Evolutionary conservation across 2,888 invertebrate species (phyloP), one percentile per base, ranked within the genome.

Genomic region (Tipula lateralis): DNA sequence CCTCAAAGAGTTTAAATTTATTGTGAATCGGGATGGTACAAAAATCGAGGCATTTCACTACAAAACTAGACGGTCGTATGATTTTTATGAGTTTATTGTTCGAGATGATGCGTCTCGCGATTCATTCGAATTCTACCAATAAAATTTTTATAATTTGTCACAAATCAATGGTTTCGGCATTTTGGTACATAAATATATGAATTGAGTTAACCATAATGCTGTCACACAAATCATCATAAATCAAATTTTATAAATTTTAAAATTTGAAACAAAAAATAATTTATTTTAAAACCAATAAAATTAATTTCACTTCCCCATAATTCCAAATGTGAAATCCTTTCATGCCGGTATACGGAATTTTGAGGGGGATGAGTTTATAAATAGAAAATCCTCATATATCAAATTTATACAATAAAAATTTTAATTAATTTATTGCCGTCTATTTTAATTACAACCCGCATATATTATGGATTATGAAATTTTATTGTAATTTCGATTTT

Each of bases 161-260:
- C 44, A 44, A 44, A 44, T 44, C 16, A 16, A 16, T 16, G 44
- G 44, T 16, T 44, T 44, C 2, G 36, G 13, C 9, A 12, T 44
- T 44, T n/a, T 44, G n/a, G n/a, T 44, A 6, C 4, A 5, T 44
- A 16, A n/a, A 16, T 36, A 9, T n/a, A n/a, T 32, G 32, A 5
- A 39, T 66, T 66, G 66, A 66, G 66, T 24, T 66, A 66, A 66
- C 24, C 66, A 66, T 66, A 66, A 66, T 66, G 19, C 66, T 66
- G 66, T 66, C 66, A 66, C 66, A 66, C 66, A 66, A 66, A 66
- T 66, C 66, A 66, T 6, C 66, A 66, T 66, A 66, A 66, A 66
- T 66, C 19, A 66, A 66, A 66, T 66, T 66, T 66, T 9, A 9
- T 24, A 66, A 66, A 66, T 24, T 19, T 66, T n/a, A 19, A 66